Conservation (phyloP, 2,888 invertebrate species). For the Stenurella melanura region DNA sequence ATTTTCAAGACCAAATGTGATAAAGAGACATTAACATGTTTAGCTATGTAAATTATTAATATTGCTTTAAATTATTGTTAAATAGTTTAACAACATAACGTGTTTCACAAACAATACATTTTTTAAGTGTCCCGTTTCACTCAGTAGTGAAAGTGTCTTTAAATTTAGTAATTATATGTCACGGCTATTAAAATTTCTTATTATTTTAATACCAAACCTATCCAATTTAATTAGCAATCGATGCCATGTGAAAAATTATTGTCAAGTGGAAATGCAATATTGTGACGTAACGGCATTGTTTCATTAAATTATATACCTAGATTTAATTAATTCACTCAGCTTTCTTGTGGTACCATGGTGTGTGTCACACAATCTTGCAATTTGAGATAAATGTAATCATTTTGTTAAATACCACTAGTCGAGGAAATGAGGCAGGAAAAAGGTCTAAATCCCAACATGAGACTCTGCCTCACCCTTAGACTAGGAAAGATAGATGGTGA, state of each 20-base stretch:
- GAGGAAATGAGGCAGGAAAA: no score
- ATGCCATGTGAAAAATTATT: background rate
- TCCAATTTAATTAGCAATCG: background rate
- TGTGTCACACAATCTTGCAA: no score
- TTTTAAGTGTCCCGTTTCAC: background rate
- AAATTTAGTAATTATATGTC: background rate
- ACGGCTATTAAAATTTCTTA: background rate
- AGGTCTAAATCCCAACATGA: no score
- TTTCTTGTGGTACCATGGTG: no score
- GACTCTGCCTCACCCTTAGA: no score
- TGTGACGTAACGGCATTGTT: background rate
- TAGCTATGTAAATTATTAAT: background rate
- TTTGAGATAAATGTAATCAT: no score
- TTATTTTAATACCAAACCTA: background rate
- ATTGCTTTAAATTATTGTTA: background rate
- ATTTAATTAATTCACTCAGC: background rate
- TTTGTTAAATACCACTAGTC: no score
- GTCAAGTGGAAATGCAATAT: background rate
- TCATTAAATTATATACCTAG: no score
- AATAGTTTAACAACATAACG: background rate
- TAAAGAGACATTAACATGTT: no score
- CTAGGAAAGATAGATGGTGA: no score
- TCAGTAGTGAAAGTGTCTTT: background rate
- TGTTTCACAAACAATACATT: background rate
- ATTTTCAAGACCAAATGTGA: no score